Base-by-base conservation (phyloP, 2,113 vertebrate species). In the Dicaeum eximium region DNA sequence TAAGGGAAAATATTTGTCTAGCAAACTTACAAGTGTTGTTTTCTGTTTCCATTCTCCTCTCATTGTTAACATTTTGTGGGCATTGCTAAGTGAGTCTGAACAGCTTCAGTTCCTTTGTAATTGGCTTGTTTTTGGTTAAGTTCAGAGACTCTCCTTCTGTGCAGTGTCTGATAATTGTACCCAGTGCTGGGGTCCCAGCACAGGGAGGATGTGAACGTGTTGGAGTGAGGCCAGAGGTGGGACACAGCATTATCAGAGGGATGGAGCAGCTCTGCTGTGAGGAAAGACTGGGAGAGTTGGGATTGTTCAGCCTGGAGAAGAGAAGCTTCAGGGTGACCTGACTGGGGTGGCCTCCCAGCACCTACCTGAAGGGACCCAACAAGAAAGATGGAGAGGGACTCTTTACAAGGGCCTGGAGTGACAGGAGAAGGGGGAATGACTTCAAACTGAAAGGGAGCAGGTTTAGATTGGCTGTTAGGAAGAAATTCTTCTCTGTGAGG, bases 101-200 rank as follows among this genome's bases (percentile, higher is more conserved):
- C 6, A 73, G 7, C 24, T 72, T 56, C 35, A 5, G 33, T 40
- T 45, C 33, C 15, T 86, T 33, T 37, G 27, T 56, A 37, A 56
- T 66, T 31, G 40, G 47, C 21, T 65, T n/a, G 8, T 48, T 74
- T 16, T 13, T 11, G 7, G 45, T 64, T 25, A 51, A 80, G 5
- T 31, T 83, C 25, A 25, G 33, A 93, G 44, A 4, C 0, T 0
- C 5, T 69, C 22, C n/a, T 65, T 30, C n/a, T 57, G n/a, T 50
- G 35, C 22, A 66, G 17, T 24, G 4, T 13, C 35, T 37, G 58
- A 33, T 13, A 13, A 19, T 20, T 56, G 30, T 3, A 18, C 19
- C 35, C 57, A 56, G 30, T 0, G 0, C 17, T 48, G 40, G 35
- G 15, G 5, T 40, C 30, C 12, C 47, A 14, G 31, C n/a, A n/a